Evolutionary conservation across 2,797 vertebrate species (phyloP), one percentile per base, ranked within the genome.

Genomic region (Gymnodraco acuticeps): DNA sequence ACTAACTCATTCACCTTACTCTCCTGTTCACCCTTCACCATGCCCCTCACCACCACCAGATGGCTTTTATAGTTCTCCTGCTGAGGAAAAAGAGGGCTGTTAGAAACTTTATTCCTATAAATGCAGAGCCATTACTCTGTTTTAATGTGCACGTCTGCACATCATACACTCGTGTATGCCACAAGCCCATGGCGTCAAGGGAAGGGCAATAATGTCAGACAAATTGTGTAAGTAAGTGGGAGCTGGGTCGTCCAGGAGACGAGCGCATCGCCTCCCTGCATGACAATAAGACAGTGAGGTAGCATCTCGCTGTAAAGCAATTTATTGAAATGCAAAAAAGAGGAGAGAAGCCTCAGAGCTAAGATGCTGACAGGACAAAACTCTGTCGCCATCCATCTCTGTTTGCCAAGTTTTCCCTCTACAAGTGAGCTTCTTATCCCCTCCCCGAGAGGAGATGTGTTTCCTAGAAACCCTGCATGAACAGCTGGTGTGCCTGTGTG

Each of bases 311-410:
- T 87, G 73, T 85, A 89, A 91, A 90, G 89, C 87, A 86, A 90
- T 92, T 93, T 90, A 91, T 91, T 94, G 87, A 93, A 95, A 95
- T 90, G 88, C 87, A 87, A 89, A 89, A 47, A 88, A 83, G 65
- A 85, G 72, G 70, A 72, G 64, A 64, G 75, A 84, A 80, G 64
- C 65, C 87, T 87, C 77, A 61, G 74, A 82, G 87, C 76, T 70
- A 89, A 94, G 81, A 91, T 93, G 94, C 93, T 94, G 94, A 94
- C 87, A 76, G 78, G 88, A 92, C 88, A 87, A 90, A 94, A 94
- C 89, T 46, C 63, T 84, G 80, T 89, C 73, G 45, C 84, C 84
- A 91, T 94, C 84, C 68, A 80, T 94, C 89, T 93, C 78, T 79
- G 90, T 94, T 94, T 91, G 89, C 87, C 89, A 92, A 84, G 88